Conservation (phyloP, 2,113 vertebrate genomes). For the Phaethon lepturus region DNA sequence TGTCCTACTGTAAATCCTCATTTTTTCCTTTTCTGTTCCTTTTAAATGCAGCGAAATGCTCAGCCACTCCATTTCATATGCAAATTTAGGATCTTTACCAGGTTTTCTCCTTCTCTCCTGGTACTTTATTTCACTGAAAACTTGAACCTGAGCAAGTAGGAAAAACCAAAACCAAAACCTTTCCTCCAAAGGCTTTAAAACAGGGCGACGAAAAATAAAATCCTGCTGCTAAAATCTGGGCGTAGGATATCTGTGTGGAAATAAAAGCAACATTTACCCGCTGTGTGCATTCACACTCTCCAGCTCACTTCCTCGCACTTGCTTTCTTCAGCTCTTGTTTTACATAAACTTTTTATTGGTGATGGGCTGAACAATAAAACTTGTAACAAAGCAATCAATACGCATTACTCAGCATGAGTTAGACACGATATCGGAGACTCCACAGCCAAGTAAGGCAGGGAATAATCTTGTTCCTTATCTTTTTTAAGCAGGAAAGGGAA, state of each 20-base stretch:
- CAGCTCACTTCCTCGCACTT: background rate
- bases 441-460: background rate
- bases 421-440: slow-evolving; percentile 36
- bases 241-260: background rate
- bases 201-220: background rate
- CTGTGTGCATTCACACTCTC: background rate
- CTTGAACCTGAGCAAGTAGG: background rate
- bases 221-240: background rate
- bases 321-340: background rate
- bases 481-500: slow-evolving; percentile 7
- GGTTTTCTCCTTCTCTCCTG: background rate
- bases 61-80: background rate
- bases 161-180: background rate
- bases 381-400: slow-evolving; percentile 65
- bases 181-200: background rate
- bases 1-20: background rate
- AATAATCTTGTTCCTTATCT: slow-evolving; percentile 23
- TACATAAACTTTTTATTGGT: slow-evolving; percentile 60
- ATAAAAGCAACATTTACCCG: background rate
- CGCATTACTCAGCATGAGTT: slow-evolving; percentile 41
- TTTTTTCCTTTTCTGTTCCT: background rate
- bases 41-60: background rate
- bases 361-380: slow-evolving; percentile 58
- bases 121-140: background rate
- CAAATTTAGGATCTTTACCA: background rate